These are phyloP conservation scores for Heliconius eleuchia DNA, from an alignment of 1,140 invertebrate genomes.

Conservation along the genomic window DNA sequence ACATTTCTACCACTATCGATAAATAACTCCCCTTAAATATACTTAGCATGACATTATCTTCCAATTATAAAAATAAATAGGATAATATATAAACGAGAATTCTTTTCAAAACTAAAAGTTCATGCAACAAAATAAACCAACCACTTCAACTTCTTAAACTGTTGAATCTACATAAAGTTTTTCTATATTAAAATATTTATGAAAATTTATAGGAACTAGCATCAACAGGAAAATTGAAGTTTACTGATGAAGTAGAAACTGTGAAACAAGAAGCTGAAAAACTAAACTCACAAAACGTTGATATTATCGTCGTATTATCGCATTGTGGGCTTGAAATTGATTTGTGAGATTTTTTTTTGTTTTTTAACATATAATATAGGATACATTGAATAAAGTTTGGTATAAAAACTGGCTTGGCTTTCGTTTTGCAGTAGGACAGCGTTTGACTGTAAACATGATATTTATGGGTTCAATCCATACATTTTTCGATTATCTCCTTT, in stretches of 20 bases:
- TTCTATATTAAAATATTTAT: not conserved
- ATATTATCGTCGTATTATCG: conserved; percentile 90
- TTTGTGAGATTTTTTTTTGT: conserved; percentile 48
- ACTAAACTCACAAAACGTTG: conserved; percentile 83
- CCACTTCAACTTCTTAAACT: not conserved
- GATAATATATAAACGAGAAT: too few relatives aligned
- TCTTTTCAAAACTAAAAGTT: too few relatives aligned
- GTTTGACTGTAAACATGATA: too few relatives aligned
- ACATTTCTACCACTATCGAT: too few relatives aligned
- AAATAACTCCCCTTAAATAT: not conserved
- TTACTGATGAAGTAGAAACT: conserved; percentile 85
- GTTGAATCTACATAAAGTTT: not conserved
- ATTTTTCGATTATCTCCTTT: too few relatives aligned
- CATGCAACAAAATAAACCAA: too few relatives aligned
- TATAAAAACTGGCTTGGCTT: too few relatives aligned
- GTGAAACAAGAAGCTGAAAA: conserved; percentile 85
- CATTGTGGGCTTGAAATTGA: conserved; percentile 89
- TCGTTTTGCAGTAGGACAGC: too few relatives aligned
- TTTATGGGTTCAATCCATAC: too few relatives aligned
- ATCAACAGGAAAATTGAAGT: conserved; percentile 83
- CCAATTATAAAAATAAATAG: too few relatives aligned
- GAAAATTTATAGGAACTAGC: conserved; percentile 80
- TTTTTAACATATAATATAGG: not conserved
- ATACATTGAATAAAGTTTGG: too few relatives aligned
- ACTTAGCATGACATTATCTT: too few relatives aligned